Conservation (phyloP, 2,113 vertebrate species). For the Castor canadensis region DNA sequence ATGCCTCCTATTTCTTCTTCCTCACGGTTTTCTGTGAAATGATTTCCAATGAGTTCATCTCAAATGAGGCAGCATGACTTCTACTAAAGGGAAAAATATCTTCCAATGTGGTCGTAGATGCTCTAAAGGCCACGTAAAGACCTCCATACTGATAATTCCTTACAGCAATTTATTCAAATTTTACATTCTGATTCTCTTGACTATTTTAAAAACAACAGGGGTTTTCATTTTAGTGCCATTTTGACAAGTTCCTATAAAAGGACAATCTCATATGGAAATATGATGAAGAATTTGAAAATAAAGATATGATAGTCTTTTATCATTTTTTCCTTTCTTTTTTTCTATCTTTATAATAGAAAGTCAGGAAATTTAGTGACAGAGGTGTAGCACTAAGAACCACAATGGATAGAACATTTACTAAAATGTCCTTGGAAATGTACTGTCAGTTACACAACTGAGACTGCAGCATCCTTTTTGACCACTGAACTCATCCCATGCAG, state of each 20-base stretch:
- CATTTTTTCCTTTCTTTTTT: background rate
- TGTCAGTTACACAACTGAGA: background rate
- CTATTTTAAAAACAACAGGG: constrained; percentile 23
- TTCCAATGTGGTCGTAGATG: constrained; percentile 24
- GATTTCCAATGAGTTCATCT: constrained; percentile 60
- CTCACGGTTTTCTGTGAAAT: constrained; percentile 64
- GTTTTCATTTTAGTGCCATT: constrained; percentile 5
- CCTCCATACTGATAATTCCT: background rate
- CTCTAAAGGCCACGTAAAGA: background rate
- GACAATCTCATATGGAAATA: background rate
- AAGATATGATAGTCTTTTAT: background rate
- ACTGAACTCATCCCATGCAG: background rate
- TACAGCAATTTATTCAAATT: background rate
- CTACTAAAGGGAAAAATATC: background rate
- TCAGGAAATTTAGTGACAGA: background rate
- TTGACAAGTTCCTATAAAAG: constrained; percentile 23
- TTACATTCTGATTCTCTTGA: background rate
- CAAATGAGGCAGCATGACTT: background rate
- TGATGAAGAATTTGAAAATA: background rate
- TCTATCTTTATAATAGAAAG: background rate
- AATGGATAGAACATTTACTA: background rate
- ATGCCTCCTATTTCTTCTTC: constrained; percentile 26
- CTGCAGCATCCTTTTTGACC: background rate
- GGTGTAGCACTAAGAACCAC: background rate
- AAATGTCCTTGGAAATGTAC: background rate